Base-by-base conservation (phyloP, 2,113 vertebrate species). In the Xenopus borealis region DNA sequence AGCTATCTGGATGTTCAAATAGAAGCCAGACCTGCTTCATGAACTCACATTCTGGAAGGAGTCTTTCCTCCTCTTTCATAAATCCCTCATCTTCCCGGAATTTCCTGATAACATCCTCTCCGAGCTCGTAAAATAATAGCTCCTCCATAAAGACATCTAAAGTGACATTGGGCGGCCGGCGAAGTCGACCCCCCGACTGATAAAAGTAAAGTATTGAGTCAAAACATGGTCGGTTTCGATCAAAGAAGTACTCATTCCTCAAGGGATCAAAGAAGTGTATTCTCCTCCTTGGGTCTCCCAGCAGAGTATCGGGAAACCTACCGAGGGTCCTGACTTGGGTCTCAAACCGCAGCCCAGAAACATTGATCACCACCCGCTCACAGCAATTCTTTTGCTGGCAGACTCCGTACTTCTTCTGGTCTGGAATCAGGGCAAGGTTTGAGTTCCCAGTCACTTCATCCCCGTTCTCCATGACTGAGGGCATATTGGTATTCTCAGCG, bases 191-290 rank as follows among this genome's bases (percentile, higher is more conserved):
- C 0, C 96, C 96, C 0, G 95, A 97, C 80, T 98, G 96, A 82
- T 98, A 98, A 81, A 95, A 98, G 84, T 96, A 95, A 19, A 98
- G 89, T 86, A 95, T 94, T 79, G 94, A 91, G 3, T 95, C 94
- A 19, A 95, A 95, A 85, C 91, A 93, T 62, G 83, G 84, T 16
- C 94, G 88, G 75, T 91, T 95, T 0, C 94, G 85, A 85, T 95
- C 94, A 81, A 95, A 87, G 83, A 95, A 95, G 1, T 94, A 87
- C 67, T 95, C 94, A 0, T 93, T 91, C 1, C 91, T 85, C 2
- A 88, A 63, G 0, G 94, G 92, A 85, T 95, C 94, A 0, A 90
- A 95, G 81, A 93, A 95, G 6, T 82, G 92, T 0, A 89, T 71
- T 0, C 94, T 87, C 0, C 90, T 87, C 0, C 61, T 80, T 0